Evolutionary conservation across 2,113 vertebrate species (phyloP).

Genomic region (Pachycephala philippinensis): DNA sequence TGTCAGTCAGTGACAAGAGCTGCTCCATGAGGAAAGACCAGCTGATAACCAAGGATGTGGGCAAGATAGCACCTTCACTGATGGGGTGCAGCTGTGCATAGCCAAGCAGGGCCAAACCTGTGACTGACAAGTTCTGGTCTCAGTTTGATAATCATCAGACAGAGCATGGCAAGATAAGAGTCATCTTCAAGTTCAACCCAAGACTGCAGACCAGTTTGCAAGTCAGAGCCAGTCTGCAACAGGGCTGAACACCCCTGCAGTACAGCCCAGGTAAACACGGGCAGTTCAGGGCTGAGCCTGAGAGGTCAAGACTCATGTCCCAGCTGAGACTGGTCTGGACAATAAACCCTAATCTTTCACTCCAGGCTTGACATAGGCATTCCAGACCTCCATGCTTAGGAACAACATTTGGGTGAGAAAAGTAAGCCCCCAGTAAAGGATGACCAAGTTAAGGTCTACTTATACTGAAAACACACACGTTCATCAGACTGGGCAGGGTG

Average conservation of each 20-base stretch:
- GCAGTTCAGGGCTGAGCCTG: neutral
- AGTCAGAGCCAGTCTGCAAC: neutral
- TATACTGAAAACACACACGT: accelerated
- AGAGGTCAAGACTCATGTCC: neutral
- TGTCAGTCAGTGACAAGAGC: neutral
- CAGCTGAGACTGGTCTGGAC: neutral
- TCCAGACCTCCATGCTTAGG: neutral
- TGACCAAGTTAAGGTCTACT: neutral
- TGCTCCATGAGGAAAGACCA: neutral
- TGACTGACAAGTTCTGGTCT: neutral
- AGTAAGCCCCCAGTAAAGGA: neutral
- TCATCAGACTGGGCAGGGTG: neutral
- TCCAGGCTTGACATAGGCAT: neutral
- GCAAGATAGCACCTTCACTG: neutral
- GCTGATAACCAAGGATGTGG: neutral
- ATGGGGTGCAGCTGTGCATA: neutral
- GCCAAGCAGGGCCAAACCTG: neutral
- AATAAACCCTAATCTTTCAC: neutral
- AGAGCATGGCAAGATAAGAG: neutral
- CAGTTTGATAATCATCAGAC: neutral
- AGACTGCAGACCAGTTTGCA: neutral
- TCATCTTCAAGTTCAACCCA: neutral
- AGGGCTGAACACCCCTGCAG: neutral
- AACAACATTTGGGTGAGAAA: neutral
- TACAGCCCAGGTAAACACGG: neutral